These are phyloP conservation scores for Diorhabda carinulata DNA, from an alignment of 1,140 invertebrate genomes.

Conservation along the genomic window DNA sequence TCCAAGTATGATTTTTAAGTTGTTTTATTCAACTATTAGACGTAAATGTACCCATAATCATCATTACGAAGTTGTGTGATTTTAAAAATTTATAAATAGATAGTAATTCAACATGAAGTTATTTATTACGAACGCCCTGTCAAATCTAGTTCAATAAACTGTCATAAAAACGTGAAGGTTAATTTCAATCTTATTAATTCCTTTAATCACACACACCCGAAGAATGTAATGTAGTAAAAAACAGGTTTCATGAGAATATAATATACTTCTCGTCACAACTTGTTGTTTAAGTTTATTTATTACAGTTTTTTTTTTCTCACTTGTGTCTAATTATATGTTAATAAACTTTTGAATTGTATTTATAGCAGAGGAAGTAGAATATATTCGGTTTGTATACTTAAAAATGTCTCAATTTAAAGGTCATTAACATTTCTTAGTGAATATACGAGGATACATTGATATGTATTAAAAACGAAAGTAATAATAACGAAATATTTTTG, in stretches of 20 bases:
- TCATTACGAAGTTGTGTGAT: neutral
- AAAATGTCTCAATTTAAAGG: no score
- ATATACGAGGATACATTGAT: no score
- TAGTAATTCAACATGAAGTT: neutral
- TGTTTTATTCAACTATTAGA: no score
- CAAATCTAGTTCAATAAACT: slow-evolving; percentile 12
- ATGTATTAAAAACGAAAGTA: no score
- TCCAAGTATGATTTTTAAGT: no score
- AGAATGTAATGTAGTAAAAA: slow-evolving; percentile 1
- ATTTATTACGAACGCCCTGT: neutral
- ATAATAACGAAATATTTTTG: no score
- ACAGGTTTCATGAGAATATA: neutral
- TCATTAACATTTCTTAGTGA: no score
- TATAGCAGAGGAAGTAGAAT: no score
- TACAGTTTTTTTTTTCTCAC: neutral
- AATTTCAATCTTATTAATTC: slow-evolving; percentile 2
- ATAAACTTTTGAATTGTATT: no score
- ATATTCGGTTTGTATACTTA: no score
- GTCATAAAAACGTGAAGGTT: slow-evolving; percentile 13
- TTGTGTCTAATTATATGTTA: no score
- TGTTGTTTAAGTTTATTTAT: neutral
- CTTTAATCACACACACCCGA: neutral
- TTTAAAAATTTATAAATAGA: neutral
- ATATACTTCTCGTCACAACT: neutral
- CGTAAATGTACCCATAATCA: neutral